Conservation (phyloP, 1,140 invertebrate genomes). For the Vanessa atalanta region DNA sequence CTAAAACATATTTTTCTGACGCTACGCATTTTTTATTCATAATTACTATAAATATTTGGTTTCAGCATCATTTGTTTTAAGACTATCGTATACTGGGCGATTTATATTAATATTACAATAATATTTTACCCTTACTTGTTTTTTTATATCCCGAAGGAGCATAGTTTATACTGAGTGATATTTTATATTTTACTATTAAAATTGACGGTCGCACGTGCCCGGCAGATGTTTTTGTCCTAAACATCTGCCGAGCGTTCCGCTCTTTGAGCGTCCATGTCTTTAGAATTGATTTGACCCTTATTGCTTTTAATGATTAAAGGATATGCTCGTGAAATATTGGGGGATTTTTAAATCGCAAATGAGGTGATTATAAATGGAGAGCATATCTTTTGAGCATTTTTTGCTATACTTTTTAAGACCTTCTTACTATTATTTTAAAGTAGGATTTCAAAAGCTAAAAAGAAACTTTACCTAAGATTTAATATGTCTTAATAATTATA, state of each 20-base stretch:
- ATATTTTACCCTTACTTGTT: not conserved
- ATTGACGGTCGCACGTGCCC: slow-evolving; percentile 49
- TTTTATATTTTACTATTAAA: not conserved
- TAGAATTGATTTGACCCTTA: slow-evolving; percentile 14
- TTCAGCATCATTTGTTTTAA: not conserved
- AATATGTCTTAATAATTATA: too few relatives aligned
- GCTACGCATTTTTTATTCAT: too few relatives aligned
- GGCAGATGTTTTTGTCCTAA: slow-evolving; percentile 52
- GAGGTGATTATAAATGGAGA: too few relatives aligned
- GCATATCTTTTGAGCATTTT: too few relatives aligned
- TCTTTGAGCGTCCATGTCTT: slow-evolving; percentile 2
- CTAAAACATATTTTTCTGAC: too few relatives aligned
- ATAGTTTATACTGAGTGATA: not conserved
- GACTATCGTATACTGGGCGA: not conserved
- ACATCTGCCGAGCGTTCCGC: slow-evolving; percentile 42
- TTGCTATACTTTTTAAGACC: too few relatives aligned
- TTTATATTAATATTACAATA: not conserved
- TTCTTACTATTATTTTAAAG: too few relatives aligned
- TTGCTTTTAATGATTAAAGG: slow-evolving; percentile 8
- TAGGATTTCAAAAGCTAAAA: too few relatives aligned
- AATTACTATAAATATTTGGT: too few relatives aligned
- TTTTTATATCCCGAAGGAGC: not conserved
- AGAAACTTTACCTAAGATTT: too few relatives aligned
- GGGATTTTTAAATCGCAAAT: too few relatives aligned
- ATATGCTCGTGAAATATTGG: not conserved